phyloP scores from a whole-genome alignment of 2,888 invertebrate species.

The Notodonta ziczac region DNA sequence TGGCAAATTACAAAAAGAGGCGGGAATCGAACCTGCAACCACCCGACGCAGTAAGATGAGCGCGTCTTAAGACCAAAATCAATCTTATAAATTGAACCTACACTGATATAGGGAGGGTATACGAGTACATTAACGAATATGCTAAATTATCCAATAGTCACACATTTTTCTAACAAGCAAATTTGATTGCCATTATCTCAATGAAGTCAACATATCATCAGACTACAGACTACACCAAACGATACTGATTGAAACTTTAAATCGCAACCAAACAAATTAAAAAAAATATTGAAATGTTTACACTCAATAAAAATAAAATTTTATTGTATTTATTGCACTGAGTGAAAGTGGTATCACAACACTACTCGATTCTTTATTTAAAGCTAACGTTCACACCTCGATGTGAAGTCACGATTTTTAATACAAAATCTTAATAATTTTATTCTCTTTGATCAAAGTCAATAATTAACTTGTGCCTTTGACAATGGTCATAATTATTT shows the following conservation, averaged over 20 bases:
- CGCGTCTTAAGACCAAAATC: too few species aligned
- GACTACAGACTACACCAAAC: too few species aligned
- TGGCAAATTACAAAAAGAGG: too few species aligned
- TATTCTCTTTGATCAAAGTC: constrained; percentile 11
- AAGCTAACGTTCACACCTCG: constrained; percentile 6
- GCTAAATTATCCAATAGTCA: too few species aligned
- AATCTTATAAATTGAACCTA: too few species aligned
- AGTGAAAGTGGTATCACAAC: background rate
- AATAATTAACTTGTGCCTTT: constrained; percentile 8
- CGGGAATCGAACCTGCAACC: too few species aligned
- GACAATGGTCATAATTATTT: constrained; percentile 9
- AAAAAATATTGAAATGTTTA: background rate
- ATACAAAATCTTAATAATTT: constrained; percentile 8
- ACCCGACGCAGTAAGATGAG: too few species aligned
- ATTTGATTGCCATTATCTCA: too few species aligned
- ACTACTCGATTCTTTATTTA: background rate
- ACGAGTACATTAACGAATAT: too few species aligned
- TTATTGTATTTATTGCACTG: background rate
- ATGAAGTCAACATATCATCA: too few species aligned
- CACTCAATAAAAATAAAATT: constrained; percentile 1
- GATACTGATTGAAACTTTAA: background rate
- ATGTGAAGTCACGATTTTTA: constrained; percentile 16
- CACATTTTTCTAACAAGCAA: too few species aligned
- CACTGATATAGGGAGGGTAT: too few species aligned
- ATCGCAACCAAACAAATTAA: background rate